These are phyloP conservation scores for Mythimna vitellina DNA, from an alignment of 2,888 invertebrate genomes.

Conservation along the genomic window DNA sequence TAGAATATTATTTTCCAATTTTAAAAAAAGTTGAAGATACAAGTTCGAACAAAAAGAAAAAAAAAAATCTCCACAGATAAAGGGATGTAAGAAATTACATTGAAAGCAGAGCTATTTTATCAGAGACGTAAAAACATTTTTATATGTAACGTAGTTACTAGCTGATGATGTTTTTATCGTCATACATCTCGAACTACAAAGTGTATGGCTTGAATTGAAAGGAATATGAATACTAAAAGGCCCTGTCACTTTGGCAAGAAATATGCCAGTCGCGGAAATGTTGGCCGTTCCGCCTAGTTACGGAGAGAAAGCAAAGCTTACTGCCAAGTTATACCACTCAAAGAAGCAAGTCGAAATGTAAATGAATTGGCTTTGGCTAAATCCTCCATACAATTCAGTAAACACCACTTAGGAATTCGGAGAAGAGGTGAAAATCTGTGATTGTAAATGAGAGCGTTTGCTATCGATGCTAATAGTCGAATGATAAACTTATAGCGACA, in stretches of 20 bases:
- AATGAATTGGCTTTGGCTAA: conserved; percentile 10
- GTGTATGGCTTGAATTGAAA: neutral
- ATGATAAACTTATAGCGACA: no score
- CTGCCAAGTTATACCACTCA: conserved; percentile 36
- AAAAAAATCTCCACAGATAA: no score
- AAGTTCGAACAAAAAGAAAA: no score
- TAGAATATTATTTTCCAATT: no score
- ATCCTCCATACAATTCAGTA: no score
- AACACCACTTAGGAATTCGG: no score
- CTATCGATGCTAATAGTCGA: no score
- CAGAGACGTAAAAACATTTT: neutral
- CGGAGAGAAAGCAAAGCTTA: conserved; percentile 8
- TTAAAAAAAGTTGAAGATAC: no score
- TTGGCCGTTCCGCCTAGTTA: neutral
- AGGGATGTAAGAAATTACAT: no score
- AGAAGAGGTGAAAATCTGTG: no score
- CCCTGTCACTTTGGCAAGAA: neutral
- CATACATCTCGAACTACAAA: neutral
- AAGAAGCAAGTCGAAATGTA: conserved; percentile 13
- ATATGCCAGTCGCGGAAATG: neutral
- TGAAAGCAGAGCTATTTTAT: neutral
- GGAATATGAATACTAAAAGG: neutral
- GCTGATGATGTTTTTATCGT: neutral
- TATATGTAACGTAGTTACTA: neutral
- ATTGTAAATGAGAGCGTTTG: no score